Evolutionary conservation across 2,113 vertebrate species (phyloP).

Genomic region (Pelecanus crispus): DNA sequence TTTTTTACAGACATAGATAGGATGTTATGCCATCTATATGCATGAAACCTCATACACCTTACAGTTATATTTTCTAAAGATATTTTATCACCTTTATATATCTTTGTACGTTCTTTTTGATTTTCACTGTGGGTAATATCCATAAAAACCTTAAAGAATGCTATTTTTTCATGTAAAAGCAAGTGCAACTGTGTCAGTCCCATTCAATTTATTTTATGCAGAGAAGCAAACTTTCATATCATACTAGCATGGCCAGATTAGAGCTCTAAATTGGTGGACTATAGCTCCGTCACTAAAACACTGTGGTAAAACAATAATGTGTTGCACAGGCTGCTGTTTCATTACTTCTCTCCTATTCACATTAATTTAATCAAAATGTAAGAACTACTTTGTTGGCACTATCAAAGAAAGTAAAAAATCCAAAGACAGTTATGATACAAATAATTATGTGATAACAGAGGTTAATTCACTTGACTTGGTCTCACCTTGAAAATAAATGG

Average conservation of each 20-base stretch:
- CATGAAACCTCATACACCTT: not conserved
- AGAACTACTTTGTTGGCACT: conserved; percentile 31
- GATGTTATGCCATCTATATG: not conserved
- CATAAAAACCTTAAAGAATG: not conserved
- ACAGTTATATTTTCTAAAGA: not conserved
- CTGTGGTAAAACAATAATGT: conserved; percentile 23
- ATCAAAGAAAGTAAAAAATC: conserved; percentile 14
- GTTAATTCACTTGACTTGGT: not conserved
- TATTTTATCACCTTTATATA: not conserved
- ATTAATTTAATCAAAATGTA: conserved; percentile 59
- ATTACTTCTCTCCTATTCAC: conserved; percentile 35
- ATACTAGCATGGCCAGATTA: not conserved
- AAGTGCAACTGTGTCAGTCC: not conserved
- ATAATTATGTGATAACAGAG: not conserved
- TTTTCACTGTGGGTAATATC: not conserved
- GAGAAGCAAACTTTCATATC: conserved; percentile 37
- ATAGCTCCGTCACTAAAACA: conserved; percentile 37
- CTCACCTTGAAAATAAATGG: not conserved
- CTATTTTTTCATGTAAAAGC: conserved; percentile 22
- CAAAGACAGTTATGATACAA: conserved; percentile 17
- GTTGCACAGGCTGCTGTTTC: conserved; percentile 41
- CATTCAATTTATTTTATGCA: conserved; percentile 35
- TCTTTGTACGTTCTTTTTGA: not conserved
- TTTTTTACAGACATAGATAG: not conserved
- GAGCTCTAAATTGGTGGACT: conserved; percentile 55